These are phyloP conservation scores for Nothocercus julius DNA, from an alignment of 2,113 vertebrate genomes.

Conservation along the genomic window DNA sequence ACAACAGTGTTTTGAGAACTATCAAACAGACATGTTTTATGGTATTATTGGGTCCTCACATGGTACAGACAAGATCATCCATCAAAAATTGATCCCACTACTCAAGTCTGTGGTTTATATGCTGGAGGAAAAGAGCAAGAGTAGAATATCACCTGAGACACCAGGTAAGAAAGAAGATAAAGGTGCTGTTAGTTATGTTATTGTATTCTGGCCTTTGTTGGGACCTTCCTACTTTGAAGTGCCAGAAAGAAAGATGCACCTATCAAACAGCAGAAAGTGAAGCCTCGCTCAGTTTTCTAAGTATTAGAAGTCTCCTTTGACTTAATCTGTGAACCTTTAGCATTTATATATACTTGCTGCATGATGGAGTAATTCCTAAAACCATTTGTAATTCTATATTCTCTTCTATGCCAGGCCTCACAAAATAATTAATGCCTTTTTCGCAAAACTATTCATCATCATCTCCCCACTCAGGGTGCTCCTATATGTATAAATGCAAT, in stretches of 20 bases:
- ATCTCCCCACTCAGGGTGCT: background rate
- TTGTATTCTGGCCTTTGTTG: background rate
- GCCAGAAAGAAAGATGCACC: background rate
- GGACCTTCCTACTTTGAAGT: background rate
- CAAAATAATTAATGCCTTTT: background rate
- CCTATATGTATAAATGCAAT: background rate
- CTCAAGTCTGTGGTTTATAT: slow-evolving; percentile 75
- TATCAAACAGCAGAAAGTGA: background rate
- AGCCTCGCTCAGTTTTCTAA: background rate
- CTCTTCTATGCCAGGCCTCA: background rate
- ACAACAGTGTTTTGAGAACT: slow-evolving; percentile 80
- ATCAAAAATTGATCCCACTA: slow-evolving; percentile 79
- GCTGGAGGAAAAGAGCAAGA: slow-evolving; percentile 71
- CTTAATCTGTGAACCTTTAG: background rate
- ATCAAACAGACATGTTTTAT: slow-evolving; percentile 63
- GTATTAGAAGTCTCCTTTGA: background rate
- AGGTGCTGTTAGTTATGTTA: background rate
- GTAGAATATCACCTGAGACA: background rate
- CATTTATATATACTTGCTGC: background rate
- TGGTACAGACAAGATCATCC: slow-evolving; percentile 39
- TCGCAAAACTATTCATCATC: background rate
- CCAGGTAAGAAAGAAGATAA: background rate
- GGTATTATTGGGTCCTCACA: background rate
- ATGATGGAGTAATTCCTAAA: background rate
- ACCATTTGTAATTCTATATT: background rate